Conservation (phyloP, 2,888 invertebrate genomes). For the Campoplex capitator region DNA sequence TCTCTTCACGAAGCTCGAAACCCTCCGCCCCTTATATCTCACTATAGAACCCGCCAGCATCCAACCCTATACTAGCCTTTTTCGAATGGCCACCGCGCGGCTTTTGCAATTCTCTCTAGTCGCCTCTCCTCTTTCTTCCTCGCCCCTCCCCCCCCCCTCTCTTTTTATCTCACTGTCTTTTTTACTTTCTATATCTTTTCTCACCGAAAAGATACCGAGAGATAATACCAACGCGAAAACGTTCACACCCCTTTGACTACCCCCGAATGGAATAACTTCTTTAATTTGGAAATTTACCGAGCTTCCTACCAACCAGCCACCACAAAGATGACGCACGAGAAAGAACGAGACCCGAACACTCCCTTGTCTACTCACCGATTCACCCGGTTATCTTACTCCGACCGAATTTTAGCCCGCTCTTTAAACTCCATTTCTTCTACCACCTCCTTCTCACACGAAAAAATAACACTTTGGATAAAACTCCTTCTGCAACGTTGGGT, state of each 20-base stretch:
- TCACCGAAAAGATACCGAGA: constrained; percentile 68
- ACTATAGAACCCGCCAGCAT: constrained; percentile 25
- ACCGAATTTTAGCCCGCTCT: background rate
- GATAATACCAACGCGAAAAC: constrained; percentile 84
- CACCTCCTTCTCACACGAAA: background rate
- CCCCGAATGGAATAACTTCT: constrained; percentile 85
- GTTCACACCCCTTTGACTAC: constrained; percentile 84
- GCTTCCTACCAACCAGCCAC: constrained; percentile 54
- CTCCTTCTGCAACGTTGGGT: background rate
- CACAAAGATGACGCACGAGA: background rate
- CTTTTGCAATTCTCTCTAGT: constrained; percentile 73
- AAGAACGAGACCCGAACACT: background rate
- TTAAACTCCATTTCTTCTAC: background rate
- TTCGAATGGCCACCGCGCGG: constrained; percentile 62
- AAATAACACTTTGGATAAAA: background rate
- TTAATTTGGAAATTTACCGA: constrained; percentile 84
- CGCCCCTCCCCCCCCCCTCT: constrained; percentile 27
- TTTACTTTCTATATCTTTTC: constrained; percentile 60
- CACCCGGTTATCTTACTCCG: constrained; percentile 12
- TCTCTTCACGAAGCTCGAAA: constrained; percentile 66
- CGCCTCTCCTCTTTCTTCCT: constrained; percentile 44
- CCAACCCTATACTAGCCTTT: constrained; percentile 40
- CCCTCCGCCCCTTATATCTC: constrained; percentile 71
- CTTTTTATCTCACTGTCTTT: constrained; percentile 69
- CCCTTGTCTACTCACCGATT: background rate